Evolutionary conservation across 2,113 vertebrate species (phyloP).

Genomic region (Dissostichus mawsoni): DNA sequence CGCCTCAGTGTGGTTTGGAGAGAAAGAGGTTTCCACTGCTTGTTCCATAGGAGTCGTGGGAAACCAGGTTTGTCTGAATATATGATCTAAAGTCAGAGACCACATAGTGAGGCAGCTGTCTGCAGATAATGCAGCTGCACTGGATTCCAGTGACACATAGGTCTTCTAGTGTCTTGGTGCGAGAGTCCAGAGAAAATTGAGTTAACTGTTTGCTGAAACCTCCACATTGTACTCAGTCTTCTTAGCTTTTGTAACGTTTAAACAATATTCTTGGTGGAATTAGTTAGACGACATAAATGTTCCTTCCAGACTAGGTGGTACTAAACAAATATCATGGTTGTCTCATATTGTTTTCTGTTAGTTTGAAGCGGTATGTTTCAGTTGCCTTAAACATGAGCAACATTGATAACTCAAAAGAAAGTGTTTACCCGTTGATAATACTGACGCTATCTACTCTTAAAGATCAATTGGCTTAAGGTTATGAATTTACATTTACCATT

Average conservation of each 20-base stretch:
- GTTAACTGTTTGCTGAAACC: conserved; percentile 32
- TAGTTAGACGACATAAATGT: neutral
- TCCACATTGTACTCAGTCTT: neutral
- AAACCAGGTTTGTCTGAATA: conserved; percentile 87
- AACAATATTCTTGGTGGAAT: neutral
- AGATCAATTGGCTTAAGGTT: neutral
- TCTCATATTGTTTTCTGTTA: neutral
- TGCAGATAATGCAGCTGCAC: conserved; percentile 26
- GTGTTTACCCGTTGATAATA: neutral
- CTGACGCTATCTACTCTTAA: neutral
- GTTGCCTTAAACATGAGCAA: neutral
- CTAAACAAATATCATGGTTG: neutral
- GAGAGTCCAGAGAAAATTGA: conserved; percentile 21
- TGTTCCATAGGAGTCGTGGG: conserved; percentile 92
- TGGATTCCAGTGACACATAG: conserved; percentile 37
- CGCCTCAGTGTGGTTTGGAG: conserved; percentile 90
- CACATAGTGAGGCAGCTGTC: conserved; percentile 18
- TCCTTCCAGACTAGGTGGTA: too few relatives aligned
- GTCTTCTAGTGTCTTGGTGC: conserved; percentile 43
- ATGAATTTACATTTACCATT: neutral
- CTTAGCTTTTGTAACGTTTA: conserved; percentile 4
- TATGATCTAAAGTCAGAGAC: neutral
- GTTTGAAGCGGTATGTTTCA: neutral
- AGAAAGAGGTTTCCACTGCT: conserved; percentile 89
- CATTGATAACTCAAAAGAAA: too few relatives aligned